Conservation (phyloP, 1,140 invertebrate species). For the Bactericera cockerelli region DNA sequence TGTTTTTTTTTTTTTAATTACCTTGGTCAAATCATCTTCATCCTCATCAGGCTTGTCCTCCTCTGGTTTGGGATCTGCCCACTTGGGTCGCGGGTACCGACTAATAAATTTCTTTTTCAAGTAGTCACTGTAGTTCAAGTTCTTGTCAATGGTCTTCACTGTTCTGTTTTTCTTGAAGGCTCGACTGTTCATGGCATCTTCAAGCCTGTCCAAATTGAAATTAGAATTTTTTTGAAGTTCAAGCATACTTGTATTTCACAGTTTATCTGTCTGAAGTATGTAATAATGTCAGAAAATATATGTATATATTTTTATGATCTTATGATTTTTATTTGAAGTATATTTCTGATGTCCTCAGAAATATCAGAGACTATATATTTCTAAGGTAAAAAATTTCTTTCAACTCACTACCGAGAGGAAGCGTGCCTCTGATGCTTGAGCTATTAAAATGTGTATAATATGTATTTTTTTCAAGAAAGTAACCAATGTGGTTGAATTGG, state of each 20-base stretch:
- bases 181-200: conserved; percentile 3
- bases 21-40: background rate
- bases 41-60: background rate
- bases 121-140: background rate
- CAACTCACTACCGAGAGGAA: too few relatives aligned
- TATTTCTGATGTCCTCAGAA: too few relatives aligned
- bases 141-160: conserved; percentile 2
- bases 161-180: conserved; percentile 1
- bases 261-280: too few relatives aligned
- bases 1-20: too few relatives aligned
- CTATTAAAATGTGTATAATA: too few relatives aligned
- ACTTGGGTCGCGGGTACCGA: background rate
- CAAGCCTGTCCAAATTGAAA: background rate
- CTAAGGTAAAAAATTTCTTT: too few relatives aligned
- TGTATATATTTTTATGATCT: too few relatives aligned
- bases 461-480: background rate
- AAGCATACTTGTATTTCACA: too few relatives aligned
- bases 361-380: too few relatives aligned
- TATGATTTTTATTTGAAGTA: too few relatives aligned
- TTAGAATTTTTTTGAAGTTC: background rate
- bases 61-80: conserved; percentile 3
- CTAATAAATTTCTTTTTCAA: background rate
- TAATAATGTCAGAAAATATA: background rate
- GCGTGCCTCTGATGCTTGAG: too few relatives aligned
- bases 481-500: background rate